These are phyloP conservation scores for Drosophila sechellia DNA, from an alignment of 1,140 invertebrate genomes.

Conservation along the genomic window DNA sequence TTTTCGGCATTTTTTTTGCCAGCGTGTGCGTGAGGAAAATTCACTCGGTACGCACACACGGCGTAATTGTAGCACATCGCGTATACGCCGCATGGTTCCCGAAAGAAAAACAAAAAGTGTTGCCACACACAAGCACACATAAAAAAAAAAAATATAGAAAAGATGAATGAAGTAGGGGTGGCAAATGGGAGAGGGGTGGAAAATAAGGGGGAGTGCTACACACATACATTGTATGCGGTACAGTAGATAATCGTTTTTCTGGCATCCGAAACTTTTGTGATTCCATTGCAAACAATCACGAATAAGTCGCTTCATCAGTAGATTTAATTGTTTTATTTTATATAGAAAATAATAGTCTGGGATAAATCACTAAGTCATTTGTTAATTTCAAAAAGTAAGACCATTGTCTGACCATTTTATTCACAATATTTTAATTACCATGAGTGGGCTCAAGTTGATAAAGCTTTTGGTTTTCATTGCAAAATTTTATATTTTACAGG, in stretches of 20 bases:
- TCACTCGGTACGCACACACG: slow-evolving; percentile 50
- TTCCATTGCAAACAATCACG: not conserved
- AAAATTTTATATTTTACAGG: slow-evolving; percentile 16
- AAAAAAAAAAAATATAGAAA: not conserved
- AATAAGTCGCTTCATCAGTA: not conserved
- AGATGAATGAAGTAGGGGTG: slow-evolving; percentile 17
- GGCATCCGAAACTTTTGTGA: not conserved
- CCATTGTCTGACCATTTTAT: no score
- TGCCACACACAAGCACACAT: slow-evolving; percentile 40
- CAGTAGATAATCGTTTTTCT: slow-evolving; percentile 14
- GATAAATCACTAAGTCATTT: not conserved
- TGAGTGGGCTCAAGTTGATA: slow-evolving; percentile 19
- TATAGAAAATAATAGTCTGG: not conserved
- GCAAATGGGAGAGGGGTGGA: not conserved
- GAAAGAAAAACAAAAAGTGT: slow-evolving; percentile 31
- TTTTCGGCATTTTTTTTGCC: slow-evolving; percentile 21
- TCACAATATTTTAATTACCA: no score
- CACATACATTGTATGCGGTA: slow-evolving; percentile 32
- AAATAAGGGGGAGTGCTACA: not conserved
- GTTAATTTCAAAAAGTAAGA: not conserved
- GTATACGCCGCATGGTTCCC: slow-evolving; percentile 60
- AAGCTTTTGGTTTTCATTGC: slow-evolving; percentile 1
- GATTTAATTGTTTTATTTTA: not conserved
- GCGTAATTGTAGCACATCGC: slow-evolving; percentile 70
- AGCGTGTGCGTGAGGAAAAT: slow-evolving; percentile 37